These are phyloP conservation scores for Coleophora flavipennella DNA, from an alignment of 2,888 invertebrate species.

Conservation along the genomic window DNA sequence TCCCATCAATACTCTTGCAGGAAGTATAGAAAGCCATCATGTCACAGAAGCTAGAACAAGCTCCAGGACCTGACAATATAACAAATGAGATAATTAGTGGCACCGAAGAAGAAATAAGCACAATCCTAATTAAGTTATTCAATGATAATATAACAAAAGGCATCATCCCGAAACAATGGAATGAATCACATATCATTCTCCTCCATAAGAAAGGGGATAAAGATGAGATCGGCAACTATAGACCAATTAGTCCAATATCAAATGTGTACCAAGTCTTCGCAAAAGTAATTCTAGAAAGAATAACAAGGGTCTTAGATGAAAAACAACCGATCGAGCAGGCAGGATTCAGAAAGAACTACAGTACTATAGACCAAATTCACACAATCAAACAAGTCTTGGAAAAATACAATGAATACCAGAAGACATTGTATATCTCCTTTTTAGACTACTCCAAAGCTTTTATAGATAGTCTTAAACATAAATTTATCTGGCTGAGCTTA, in stretches of 20 bases:
- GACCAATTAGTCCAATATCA: constrained; percentile 16
- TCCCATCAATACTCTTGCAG: neutral
- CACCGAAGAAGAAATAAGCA: constrained; percentile 8
- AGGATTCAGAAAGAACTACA: constrained; percentile 13
- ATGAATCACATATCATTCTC: constrained; percentile 16
- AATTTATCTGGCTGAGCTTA: constrained; percentile 12
- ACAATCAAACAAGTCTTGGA: constrained; percentile 11
- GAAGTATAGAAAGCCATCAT: constrained; percentile 13
- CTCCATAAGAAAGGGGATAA: constrained; percentile 14
- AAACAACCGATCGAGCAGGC: constrained; percentile 15
- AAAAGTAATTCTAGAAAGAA: constrained; percentile 6
- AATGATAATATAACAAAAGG: constrained; percentile 13
- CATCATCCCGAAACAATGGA: no score
- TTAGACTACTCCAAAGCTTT: constrained; percentile 18
- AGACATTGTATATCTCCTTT: constrained; percentile 12
- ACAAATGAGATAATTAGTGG: constrained; percentile 16
- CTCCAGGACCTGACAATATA: constrained; percentile 17
- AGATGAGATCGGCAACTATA: constrained; percentile 11
- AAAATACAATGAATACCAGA: constrained; percentile 9
- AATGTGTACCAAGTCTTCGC: constrained; percentile 14
- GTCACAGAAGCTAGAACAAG: constrained; percentile 14
- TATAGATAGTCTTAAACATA: constrained; percentile 14
- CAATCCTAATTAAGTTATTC: constrained; percentile 14
- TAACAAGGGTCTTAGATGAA: constrained; percentile 1
- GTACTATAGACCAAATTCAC: constrained; percentile 14